phyloP scores from a whole-genome alignment of 92 coral and sea anemone species.

The Porites cylindrica region DNA sequence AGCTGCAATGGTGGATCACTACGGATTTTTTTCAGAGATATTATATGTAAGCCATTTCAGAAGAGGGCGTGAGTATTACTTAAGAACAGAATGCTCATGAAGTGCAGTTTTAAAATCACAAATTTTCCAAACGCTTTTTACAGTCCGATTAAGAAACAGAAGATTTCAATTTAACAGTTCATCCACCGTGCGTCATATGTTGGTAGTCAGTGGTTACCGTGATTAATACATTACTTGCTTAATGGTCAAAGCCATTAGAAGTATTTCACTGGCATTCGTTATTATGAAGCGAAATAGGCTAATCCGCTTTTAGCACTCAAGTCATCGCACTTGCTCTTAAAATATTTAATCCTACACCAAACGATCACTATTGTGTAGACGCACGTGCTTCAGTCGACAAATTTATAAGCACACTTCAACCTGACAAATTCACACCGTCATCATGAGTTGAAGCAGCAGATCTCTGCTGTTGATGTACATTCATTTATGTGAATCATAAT shows the following conservation, averaged over 20 bases:
- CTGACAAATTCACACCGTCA: too few species aligned
- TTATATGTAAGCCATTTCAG: neutral
- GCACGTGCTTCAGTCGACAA: too few species aligned
- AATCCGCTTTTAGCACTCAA: slow-evolving; percentile 15
- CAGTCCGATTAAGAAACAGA: neutral
- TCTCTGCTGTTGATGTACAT: too few species aligned
- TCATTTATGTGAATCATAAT: too few species aligned
- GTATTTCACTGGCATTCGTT: neutral
- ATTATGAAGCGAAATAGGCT: neutral
- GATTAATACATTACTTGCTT: neutral
- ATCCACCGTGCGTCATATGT: neutral
- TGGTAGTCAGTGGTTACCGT: neutral
- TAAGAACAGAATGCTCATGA: neutral
- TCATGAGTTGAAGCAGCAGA: too few species aligned
- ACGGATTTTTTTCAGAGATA: neutral
- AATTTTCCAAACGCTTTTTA: neutral
- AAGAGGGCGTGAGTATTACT: neutral
- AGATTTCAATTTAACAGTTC: neutral
- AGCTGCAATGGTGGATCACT: neutral
- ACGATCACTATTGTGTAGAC: too few species aligned
- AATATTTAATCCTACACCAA: slow-evolving; percentile 6
- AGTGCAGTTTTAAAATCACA: neutral
- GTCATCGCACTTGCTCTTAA: neutral
- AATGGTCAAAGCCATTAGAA: slow-evolving; percentile 3
- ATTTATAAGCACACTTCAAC: too few species aligned